These are phyloP conservation scores for Nesometra sesokonis DNA, from an alignment of 35 echinoderm and acorn worm genomes.

Conservation along the genomic window DNA sequence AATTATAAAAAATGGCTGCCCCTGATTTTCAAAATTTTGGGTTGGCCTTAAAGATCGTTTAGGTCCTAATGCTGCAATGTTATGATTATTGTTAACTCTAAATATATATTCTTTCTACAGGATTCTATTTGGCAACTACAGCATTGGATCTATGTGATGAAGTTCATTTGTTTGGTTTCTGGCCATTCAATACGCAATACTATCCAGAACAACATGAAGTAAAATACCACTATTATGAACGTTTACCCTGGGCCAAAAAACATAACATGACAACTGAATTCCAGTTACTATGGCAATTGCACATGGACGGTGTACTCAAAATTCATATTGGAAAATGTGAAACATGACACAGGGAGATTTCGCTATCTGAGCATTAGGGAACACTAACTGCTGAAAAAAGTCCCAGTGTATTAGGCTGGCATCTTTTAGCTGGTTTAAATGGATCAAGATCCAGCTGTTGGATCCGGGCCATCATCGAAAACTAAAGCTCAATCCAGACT, in stretches of 20 bases:
- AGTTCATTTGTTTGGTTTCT: slow-evolving; percentile 73
- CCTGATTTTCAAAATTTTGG: too few relatives aligned
- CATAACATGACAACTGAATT: slow-evolving; percentile 33
- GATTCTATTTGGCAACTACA: slow-evolving; percentile 48
- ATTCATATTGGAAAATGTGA: slow-evolving; percentile 27
- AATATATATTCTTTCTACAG: slow-evolving; percentile 10
- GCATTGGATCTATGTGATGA: slow-evolving; percentile 54
- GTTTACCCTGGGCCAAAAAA: background rate
- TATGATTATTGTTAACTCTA: too few relatives aligned
- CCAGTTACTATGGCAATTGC: slow-evolving; percentile 14
- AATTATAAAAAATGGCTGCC: too few relatives aligned
- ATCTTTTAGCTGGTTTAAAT: too few relatives aligned
- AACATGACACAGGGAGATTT: background rate
- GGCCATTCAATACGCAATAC: slow-evolving; percentile 32
- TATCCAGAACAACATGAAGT: background rate
- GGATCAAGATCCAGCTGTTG: too few relatives aligned
- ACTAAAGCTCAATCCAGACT: too few relatives aligned
- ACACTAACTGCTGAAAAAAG: too few relatives aligned
- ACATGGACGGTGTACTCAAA: slow-evolving; percentile 4
- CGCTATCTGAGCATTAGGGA: too few relatives aligned
- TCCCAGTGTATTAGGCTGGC: too few relatives aligned
- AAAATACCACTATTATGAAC: slow-evolving; percentile 20
- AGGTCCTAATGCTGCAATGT: too few relatives aligned
- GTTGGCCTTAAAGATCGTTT: too few relatives aligned
- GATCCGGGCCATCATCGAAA: too few relatives aligned